Percentiles rank a stretch among this genome's conserved stretches.
Evolutionary conservation across 2,888 invertebrate genomes (phyloP).

Genomic region (Rhingia campestris): DNA sequence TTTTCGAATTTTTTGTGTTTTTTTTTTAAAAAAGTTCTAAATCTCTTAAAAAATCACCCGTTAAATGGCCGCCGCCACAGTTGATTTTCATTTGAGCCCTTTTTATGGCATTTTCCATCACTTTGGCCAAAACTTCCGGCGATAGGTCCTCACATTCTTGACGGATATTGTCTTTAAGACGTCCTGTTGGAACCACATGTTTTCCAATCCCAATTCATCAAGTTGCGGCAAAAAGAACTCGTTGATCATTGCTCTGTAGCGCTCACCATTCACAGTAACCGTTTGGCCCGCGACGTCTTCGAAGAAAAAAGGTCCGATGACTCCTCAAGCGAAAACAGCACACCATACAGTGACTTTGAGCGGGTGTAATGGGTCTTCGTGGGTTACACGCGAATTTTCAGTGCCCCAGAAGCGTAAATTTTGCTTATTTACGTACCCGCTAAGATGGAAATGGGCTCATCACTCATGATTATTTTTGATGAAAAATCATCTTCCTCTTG

Average conservation of each 20-base stretch:
- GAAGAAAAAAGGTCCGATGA: background rate
- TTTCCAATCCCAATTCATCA: conserved; percentile 9
- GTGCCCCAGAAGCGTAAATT: background rate
- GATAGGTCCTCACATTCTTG: too few species aligned
- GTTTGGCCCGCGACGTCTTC: conserved; percentile 4
- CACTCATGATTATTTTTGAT: conserved; percentile 8
- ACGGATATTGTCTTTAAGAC: too few species aligned
- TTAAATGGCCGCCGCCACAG: too few species aligned
- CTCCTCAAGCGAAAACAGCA: too few species aligned
- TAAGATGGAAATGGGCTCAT: conserved; percentile 6
- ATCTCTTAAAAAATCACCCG: too few species aligned
- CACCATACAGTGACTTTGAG: too few species aligned
- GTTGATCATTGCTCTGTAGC: conserved; percentile 9
- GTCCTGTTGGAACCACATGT: conserved; percentile 6
- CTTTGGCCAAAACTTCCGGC: too few species aligned
- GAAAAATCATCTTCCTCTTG: conserved; percentile 4
- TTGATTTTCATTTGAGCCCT: too few species aligned
- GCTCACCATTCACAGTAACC: conserved; percentile 2
- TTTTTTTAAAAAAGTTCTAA: too few species aligned
- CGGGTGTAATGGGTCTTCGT: background rate
- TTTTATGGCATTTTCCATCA: too few species aligned
- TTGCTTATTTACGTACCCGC: conserved; percentile 2
- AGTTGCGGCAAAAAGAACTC: conserved; percentile 1
- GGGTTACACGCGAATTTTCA: background rate
- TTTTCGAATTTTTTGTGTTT: too few species aligned